Conservation (phyloP, 1,140 invertebrate genomes). For the Achatina immaculata region DNA sequence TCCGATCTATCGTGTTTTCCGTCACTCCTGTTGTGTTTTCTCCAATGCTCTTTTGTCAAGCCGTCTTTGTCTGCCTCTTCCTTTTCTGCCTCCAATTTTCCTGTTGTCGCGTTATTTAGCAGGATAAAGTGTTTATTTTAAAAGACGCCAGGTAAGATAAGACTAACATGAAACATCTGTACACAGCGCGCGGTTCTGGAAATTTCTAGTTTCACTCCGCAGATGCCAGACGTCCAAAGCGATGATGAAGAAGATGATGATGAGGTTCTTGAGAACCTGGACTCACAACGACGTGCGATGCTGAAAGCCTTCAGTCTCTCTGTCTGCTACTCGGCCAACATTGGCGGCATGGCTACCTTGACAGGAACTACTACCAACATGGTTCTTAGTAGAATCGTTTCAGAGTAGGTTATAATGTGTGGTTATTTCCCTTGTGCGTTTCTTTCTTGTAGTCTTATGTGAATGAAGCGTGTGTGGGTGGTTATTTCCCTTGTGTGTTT, state of each 20-base stretch:
- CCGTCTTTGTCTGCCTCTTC: too few relatives aligned
- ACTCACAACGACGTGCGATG: not conserved
- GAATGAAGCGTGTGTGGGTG: not conserved
- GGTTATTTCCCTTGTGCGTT: not conserved
- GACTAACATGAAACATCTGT: too few relatives aligned
- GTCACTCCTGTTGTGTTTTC: too few relatives aligned
- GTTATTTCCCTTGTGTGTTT: not conserved
- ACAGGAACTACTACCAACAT: constrained; percentile 90
- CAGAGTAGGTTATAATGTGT: not conserved
- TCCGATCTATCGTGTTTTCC: too few relatives aligned
- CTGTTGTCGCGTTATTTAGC: too few relatives aligned
- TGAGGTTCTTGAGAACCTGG: not conserved
- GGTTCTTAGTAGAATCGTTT: constrained; percentile 68
- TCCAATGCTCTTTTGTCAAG: too few relatives aligned
- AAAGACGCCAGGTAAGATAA: too few relatives aligned
- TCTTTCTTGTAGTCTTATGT: not conserved
- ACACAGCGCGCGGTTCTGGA: too few relatives aligned
- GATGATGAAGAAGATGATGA: not conserved
- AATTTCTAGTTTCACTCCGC: too few relatives aligned
- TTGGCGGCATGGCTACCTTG: constrained; percentile 87
- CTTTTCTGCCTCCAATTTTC: too few relatives aligned
- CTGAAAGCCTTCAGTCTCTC: constrained; percentile 5
- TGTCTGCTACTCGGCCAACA: constrained; percentile 53
- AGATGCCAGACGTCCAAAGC: not conserved
- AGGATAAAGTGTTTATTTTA: too few relatives aligned